These are phyloP conservation scores for Zosterops japonicus DNA, from an alignment of 2,113 vertebrate genomes.

Conservation along the genomic window DNA sequence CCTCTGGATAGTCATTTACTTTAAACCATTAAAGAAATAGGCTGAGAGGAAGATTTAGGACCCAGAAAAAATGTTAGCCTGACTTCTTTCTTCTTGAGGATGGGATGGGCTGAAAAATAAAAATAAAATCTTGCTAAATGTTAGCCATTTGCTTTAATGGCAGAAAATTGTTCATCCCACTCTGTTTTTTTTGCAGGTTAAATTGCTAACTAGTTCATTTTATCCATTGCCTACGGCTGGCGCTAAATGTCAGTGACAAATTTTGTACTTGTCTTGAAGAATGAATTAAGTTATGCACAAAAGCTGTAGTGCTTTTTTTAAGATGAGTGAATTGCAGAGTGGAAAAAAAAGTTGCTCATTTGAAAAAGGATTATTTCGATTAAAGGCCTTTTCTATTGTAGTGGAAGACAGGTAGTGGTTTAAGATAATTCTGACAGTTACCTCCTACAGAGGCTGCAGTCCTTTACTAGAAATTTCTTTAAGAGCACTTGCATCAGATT, in stretches of 20 bases:
- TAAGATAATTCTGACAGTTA: constrained; percentile 83
- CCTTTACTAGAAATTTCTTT: constrained; percentile 78
- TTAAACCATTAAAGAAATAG: constrained; percentile 87
- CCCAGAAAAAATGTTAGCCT: constrained; percentile 84
- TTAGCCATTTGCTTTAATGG: constrained; percentile 85
- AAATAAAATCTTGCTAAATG: constrained; percentile 84
- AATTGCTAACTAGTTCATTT: constrained; percentile 93
- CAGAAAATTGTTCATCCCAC: constrained; percentile 84
- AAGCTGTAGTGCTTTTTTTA: constrained; percentile 83
- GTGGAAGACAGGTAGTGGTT: constrained; percentile 83
- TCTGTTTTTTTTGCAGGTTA: constrained; percentile 82
- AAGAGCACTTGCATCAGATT: constrained; percentile 79
- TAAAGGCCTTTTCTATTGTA: constrained; percentile 84
- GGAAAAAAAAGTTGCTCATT: constrained; percentile 81
- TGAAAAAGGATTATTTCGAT: constrained; percentile 84
- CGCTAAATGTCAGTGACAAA: constrained; percentile 95
- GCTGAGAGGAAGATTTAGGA: constrained; percentile 85
- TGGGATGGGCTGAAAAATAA: constrained; percentile 81
- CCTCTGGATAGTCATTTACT: constrained; percentile 90
- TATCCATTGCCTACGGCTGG: constrained; percentile 90
- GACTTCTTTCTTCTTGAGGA: constrained; percentile 82
- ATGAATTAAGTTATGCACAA: constrained; percentile 89
- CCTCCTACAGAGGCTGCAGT: constrained; percentile 78
- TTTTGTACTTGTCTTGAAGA: constrained; percentile 86
- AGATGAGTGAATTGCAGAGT: constrained; percentile 81